A percentile compares a stretch with the other conserved stretches of the same genome.
phyloP scores from a whole-genome alignment of 1,140 invertebrate genomes.

The Carcinoscorpius rotundicauda region DNA sequence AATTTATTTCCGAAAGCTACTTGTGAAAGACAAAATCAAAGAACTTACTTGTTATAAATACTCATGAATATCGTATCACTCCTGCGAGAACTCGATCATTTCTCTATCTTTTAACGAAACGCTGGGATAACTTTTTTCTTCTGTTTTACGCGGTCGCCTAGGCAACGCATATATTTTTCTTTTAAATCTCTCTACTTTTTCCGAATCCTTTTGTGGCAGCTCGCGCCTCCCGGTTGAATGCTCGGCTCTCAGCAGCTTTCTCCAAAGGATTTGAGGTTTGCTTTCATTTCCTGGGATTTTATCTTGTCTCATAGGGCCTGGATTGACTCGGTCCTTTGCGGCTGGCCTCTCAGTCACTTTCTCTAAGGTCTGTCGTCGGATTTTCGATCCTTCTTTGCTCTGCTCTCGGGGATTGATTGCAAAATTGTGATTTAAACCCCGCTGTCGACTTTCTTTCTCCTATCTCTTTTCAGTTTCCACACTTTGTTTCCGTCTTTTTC shows the following conservation, averaged over 20 bases:
- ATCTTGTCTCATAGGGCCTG: not conserved
- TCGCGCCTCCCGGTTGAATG: too few species aligned
- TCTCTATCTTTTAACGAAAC: too few species aligned
- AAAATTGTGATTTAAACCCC: slow-evolving; percentile 3
- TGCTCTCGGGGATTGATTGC: slow-evolving; percentile 1
- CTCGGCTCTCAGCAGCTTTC: not conserved
- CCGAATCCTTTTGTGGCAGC: too few species aligned
- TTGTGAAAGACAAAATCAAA: too few species aligned
- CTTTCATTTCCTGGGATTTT: slow-evolving; percentile 3
- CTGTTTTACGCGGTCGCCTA: too few species aligned
- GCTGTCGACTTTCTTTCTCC: not conserved
- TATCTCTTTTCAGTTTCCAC: not conserved
- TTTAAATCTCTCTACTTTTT: too few species aligned
- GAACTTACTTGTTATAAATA: too few species aligned
- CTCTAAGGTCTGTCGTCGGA: not conserved
- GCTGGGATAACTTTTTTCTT: too few species aligned
- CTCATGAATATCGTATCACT: too few species aligned
- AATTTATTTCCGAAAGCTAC: too few species aligned
- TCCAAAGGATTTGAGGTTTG: slow-evolving; percentile 2
- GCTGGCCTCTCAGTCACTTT: not conserved
- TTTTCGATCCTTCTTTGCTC: not conserved
- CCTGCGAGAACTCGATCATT: too few species aligned
- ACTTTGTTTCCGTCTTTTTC: not conserved
- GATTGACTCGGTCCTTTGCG: not conserved
- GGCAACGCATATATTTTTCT: too few species aligned